These are phyloP conservation scores for Hartigia nigra DNA, from an alignment of 2,888 invertebrate species.

Conservation along the genomic window DNA sequence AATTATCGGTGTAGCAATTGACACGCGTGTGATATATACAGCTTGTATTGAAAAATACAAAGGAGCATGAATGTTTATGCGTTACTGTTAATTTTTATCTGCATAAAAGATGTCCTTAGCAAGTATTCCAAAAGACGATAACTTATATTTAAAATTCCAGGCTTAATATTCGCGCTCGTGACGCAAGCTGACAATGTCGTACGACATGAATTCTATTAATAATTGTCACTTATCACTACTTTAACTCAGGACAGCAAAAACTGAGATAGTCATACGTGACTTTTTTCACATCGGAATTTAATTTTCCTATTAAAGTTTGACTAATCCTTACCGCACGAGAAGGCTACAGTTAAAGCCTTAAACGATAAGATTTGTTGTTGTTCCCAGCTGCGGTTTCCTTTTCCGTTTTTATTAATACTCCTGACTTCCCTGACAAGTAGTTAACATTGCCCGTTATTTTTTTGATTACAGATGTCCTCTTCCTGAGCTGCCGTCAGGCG, in stretches of 20 bases:
- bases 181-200: neutral
- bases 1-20: too few species aligned
- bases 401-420: neutral
- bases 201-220: neutral
- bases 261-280: neutral
- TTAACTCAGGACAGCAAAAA: neutral
- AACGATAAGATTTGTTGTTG: neutral
- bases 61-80: too few species aligned
- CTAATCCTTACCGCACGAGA: neutral
- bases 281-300: neutral
- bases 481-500: slow-evolving; percentile 32
- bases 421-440: neutral
- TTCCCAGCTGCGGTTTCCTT: neutral
- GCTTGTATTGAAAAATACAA: too few species aligned
- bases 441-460: slow-evolving; percentile 13
- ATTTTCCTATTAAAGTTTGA: neutral
- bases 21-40: too few species aligned
- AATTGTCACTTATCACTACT: neutral
- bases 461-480: slow-evolving; percentile 45
- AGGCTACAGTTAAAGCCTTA: neutral
- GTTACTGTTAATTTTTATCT: too few species aligned
- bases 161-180: too few species aligned
- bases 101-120: too few species aligned
- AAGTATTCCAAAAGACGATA: too few species aligned
- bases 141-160: too few species aligned